Evolutionary conservation across 2,888 invertebrate genomes (phyloP).

Genomic region (Synanthedon myopaeformis): DNA sequence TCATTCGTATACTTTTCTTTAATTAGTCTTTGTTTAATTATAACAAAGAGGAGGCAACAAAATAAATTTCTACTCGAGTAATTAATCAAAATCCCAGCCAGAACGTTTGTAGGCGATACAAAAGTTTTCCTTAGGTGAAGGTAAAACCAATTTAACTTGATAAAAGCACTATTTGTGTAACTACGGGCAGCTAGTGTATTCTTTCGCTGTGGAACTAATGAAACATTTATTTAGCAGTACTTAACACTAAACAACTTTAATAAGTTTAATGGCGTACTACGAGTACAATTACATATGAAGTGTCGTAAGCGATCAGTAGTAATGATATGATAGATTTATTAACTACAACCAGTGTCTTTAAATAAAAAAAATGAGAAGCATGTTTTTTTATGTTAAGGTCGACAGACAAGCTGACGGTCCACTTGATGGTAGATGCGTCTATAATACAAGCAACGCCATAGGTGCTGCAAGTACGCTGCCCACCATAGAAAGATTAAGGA

Average conservation of each 20-base stretch:
- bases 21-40: conserved; percentile 1
- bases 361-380: no score
- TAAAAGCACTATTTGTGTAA: conserved; percentile 41
- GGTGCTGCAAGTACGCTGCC: no score
- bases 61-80: conserved; percentile 3
- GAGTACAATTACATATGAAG: no score
- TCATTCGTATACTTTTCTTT: not conserved
- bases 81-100: conserved; percentile 13
- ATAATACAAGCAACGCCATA: no score
- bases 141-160: conserved; percentile 48
- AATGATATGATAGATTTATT: no score
- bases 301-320: no score
- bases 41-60: conserved; percentile 3
- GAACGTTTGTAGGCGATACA: conserved; percentile 13
- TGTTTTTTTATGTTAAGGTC: no score
- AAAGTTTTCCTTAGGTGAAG: conserved; percentile 27
- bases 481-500: no score
- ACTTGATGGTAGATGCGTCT: no score
- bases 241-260: conserved; percentile 20
- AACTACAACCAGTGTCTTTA: no score
- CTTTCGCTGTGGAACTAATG: conserved; percentile 28
- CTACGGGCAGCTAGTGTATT: conserved; percentile 26
- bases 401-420: no score
- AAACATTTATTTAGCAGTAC: conserved; percentile 35
- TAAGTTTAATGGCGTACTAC: no score